A percentile compares a stretch with the other conserved stretches of the same genome.
Conservation (phyloP, 2,113 vertebrate genomes). For the Acanthisitta chloris region DNA sequence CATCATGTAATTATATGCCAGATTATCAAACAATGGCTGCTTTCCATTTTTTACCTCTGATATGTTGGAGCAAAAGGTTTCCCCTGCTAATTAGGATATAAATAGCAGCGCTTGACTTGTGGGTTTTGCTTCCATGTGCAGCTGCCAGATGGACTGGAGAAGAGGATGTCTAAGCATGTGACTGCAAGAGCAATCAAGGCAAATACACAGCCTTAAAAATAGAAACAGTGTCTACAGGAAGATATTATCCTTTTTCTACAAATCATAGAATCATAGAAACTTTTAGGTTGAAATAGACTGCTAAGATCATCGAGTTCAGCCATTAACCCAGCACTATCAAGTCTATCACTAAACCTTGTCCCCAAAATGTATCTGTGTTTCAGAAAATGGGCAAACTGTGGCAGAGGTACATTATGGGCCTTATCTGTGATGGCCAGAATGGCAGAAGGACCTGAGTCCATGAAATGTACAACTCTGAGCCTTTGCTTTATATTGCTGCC, state of each 20-base stretch:
- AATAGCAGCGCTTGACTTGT: neutral
- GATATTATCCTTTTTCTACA: neutral
- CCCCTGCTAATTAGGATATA: neutral
- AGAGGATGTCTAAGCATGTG: neutral
- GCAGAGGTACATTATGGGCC: neutral
- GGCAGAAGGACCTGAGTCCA: neutral
- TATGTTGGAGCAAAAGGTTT: neutral
- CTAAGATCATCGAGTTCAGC: neutral
- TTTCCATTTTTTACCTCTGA: neutral
- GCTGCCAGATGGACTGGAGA: constrained; percentile 1
- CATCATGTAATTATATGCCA: neutral
- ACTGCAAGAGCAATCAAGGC: neutral
- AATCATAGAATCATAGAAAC: neutral
- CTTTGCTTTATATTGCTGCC: neutral
- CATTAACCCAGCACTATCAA: neutral
- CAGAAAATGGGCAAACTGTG: neutral
- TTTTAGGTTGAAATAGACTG: neutral
- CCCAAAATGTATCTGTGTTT: neutral
- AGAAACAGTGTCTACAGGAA: neutral
- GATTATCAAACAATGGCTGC: neutral
- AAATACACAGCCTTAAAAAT: neutral
- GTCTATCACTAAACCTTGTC: neutral
- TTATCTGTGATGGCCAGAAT: neutral
- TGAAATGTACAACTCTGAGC: neutral
- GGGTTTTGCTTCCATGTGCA: neutral